Evolutionary conservation across 2,113 vertebrate genomes (phyloP).

Genomic region (Mixornis gularis): DNA sequence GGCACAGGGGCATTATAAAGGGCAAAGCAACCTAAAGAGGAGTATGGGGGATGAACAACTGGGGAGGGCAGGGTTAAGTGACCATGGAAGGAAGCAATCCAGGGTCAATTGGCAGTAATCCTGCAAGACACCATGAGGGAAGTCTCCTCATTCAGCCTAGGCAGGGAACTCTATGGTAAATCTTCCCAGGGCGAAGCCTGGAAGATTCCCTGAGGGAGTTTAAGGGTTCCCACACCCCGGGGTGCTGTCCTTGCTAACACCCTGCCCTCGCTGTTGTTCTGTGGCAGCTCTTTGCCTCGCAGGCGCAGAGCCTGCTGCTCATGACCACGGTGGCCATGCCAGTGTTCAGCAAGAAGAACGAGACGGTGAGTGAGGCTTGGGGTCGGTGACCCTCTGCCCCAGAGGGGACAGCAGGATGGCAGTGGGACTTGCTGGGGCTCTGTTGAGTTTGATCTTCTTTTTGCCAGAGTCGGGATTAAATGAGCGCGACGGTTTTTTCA

Average conservation of each 20-base stretch:
- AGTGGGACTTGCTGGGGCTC: not conserved
- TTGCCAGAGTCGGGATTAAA: not conserved
- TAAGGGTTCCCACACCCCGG: too few species aligned
- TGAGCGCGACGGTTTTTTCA: accelerated
- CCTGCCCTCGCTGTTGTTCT: not conserved
- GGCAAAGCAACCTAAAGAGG: too few species aligned
- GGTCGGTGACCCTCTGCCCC: not conserved
- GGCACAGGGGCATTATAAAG: too few species aligned
- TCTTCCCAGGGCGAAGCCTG: too few species aligned
- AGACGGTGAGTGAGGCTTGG: slow-evolving; percentile 77
- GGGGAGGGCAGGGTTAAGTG: too few species aligned
- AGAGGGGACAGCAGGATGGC: not conserved
- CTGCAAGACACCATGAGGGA: too few species aligned
- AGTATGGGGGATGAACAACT: too few species aligned
- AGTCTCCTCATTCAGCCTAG: too few species aligned
- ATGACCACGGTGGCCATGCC: slow-evolving; percentile 97
- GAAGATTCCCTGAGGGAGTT: too few species aligned
- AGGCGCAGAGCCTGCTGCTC: slow-evolving; percentile 84
- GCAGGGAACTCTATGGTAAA: too few species aligned
- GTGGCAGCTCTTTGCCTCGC: slow-evolving; percentile 82
- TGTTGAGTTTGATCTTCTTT: not conserved
- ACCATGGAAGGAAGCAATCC: too few species aligned
- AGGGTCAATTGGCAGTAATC: too few species aligned
- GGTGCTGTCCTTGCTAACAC: not conserved
- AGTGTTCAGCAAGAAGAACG: slow-evolving; percentile 96